Conservation (phyloP, 2,797 vertebrate species). For the Urosaurus nigricauda region DNA sequence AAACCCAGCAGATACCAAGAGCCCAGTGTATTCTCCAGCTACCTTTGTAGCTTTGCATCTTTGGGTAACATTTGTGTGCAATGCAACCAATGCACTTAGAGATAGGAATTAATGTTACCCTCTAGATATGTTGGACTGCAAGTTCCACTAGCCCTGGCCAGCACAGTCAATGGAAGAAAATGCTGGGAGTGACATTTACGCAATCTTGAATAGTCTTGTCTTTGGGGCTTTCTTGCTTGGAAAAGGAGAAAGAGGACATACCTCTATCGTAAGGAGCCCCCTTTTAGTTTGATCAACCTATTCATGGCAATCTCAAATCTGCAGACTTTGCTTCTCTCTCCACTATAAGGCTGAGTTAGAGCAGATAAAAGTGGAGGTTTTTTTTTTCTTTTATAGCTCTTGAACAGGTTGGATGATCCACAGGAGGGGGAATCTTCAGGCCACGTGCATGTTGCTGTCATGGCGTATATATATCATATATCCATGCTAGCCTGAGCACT, state of each 20-base stretch:
- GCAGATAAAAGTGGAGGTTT: not conserved
- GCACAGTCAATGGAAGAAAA: too few relatives aligned
- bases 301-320: not conserved
- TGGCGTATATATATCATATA: not conserved
- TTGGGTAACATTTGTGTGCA: not conserved
- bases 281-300: not conserved
- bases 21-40: accelerated
- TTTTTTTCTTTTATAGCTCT: not conserved
- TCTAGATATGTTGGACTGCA: too few relatives aligned
- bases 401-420: not conserved
- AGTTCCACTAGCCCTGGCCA: too few relatives aligned
- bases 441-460: not conserved
- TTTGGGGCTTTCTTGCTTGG: not conserved
- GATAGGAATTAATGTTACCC: too few relatives aligned
- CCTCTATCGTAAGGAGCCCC: too few relatives aligned
- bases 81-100: too few relatives aligned
- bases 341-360: not conserved
- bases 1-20: too few relatives aligned
- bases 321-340: not conserved
- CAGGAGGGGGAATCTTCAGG: not conserved
- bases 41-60: not conserved
- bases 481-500: not conserved
- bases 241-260: not conserved
- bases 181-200: not conserved
- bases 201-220: not conserved